phyloP scores from a whole-genome alignment of 1,140 invertebrate genomes.

The Psilanteris sp. region DNA sequence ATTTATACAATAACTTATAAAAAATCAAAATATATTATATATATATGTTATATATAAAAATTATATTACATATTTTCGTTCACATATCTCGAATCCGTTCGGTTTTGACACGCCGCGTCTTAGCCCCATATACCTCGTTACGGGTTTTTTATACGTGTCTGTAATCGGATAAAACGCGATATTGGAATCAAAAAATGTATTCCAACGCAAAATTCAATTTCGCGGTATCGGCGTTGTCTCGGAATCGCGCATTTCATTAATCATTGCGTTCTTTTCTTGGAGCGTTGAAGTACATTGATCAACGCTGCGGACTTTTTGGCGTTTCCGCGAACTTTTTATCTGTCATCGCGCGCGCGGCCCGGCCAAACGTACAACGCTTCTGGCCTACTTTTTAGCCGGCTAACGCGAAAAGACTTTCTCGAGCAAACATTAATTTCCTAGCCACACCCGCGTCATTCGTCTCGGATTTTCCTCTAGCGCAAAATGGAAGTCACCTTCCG shows the following conservation, averaged over 20 bases:
- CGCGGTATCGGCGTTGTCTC: slow-evolving; percentile 32
- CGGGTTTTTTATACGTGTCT: no score
- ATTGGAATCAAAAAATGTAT: slow-evolving; percentile 1
- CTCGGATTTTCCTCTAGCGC: slow-evolving; percentile 44
- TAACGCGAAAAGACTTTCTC: slow-evolving; percentile 63
- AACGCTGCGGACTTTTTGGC: slow-evolving; percentile 57
- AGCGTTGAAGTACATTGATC: slow-evolving; percentile 57
- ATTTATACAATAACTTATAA: no score
- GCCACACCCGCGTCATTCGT: slow-evolving; percentile 54
- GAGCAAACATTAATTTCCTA: slow-evolving; percentile 57
- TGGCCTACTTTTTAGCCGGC: slow-evolving; percentile 57
- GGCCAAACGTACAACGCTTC: slow-evolving; percentile 45
- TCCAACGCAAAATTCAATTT: slow-evolving; percentile 44
- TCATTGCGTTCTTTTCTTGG: slow-evolving; percentile 51
- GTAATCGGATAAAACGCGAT: neutral
- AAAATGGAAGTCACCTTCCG: slow-evolving; percentile 42
- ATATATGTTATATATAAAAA: no score
- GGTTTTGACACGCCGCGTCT: no score
- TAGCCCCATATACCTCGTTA: no score
- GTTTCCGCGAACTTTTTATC: slow-evolving; percentile 61
- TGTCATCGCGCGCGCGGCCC: slow-evolving; percentile 41
- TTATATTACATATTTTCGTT: no score
- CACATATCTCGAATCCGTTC: no score
- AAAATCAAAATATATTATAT: no score
- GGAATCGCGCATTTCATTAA: slow-evolving; percentile 38